Conservation (phyloP, 2,797 vertebrate species). For the Sorex maritimensis region DNA sequence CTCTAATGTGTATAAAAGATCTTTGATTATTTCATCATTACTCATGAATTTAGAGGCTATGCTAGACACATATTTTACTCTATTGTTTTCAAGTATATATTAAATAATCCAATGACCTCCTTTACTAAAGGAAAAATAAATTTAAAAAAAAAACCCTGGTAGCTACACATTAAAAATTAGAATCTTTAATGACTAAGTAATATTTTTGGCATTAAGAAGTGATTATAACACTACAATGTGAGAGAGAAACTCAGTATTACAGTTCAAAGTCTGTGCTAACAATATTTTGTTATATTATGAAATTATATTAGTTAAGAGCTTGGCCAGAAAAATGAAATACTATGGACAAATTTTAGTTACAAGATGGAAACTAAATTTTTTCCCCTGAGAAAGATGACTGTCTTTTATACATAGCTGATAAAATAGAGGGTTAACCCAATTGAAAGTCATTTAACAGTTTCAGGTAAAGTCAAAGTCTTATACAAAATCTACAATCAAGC, state of each 20-base stretch:
- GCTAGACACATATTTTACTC: conserved; percentile 12
- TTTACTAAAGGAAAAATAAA: background rate
- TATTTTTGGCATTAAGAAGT: conserved; percentile 21
- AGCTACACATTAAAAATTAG: background rate
- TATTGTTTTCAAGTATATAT: conserved; percentile 23
- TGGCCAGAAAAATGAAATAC: background rate
- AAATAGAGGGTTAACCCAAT: background rate
- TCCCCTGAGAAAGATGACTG: background rate
- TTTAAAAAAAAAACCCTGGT: background rate
- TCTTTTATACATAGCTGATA: background rate
- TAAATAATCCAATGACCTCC: conserved; percentile 19
- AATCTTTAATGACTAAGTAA: background rate
- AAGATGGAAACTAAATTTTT: conserved; percentile 6
- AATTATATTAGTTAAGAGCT: background rate
- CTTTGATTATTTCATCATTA: conserved; percentile 78
- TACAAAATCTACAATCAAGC: background rate
- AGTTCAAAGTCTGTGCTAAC: background rate
- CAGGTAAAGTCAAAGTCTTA: background rate
- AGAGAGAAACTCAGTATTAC: background rate
- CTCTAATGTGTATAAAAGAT: conserved; percentile 65
- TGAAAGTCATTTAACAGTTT: background rate
- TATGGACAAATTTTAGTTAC: background rate
- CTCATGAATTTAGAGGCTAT: conserved; percentile 60
- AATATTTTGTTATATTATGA: background rate
- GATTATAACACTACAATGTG: background rate